Conservation (phyloP, 2,888 invertebrate species). For the Frankliniella intonsa region DNA sequence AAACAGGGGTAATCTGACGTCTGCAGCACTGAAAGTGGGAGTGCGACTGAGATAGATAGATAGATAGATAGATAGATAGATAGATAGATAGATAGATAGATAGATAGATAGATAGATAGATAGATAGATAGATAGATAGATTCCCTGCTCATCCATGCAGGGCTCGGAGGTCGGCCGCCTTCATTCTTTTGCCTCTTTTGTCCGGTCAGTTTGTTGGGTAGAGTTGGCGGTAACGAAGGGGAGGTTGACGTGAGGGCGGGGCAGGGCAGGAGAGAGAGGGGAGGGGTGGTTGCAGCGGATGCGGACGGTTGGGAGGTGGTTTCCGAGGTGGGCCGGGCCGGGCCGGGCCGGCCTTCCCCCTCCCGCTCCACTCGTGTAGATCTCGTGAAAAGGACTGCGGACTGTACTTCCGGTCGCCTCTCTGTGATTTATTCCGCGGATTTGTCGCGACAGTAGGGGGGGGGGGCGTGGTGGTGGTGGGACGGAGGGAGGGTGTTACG, state of each 20-base stretch:
- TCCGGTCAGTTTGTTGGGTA: too few relatives aligned
- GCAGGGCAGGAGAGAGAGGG: neutral
- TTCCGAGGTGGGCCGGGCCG: slow-evolving; percentile 31
- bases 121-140: too few relatives aligned
- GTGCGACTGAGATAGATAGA: too few relatives aligned
- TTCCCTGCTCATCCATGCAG: too few relatives aligned
- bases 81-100: too few relatives aligned
- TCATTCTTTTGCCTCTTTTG: too few relatives aligned
- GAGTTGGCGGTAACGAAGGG: neutral
- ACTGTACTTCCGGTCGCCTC: slow-evolving; percentile 1
- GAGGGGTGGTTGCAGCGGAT: neutral
- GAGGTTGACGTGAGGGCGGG: neutral
- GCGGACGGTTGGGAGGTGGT: neutral
- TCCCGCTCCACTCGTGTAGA: too few relatives aligned
- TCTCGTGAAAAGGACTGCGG: slow-evolving; percentile 12
- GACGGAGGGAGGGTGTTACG: neutral
- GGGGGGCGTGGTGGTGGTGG: neutral
- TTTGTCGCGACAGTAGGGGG: neutral
- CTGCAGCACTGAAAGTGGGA: too few relatives aligned
- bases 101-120: too few relatives aligned
- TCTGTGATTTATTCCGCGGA: neutral
- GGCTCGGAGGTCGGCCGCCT: too few relatives aligned
- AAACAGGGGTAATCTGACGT: too few relatives aligned
- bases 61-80: too few relatives aligned
- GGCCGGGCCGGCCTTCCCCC: neutral